These are phyloP conservation scores for Orchestes rusci DNA, from an alignment of 2,888 invertebrate species.

Conservation along the genomic window DNA sequence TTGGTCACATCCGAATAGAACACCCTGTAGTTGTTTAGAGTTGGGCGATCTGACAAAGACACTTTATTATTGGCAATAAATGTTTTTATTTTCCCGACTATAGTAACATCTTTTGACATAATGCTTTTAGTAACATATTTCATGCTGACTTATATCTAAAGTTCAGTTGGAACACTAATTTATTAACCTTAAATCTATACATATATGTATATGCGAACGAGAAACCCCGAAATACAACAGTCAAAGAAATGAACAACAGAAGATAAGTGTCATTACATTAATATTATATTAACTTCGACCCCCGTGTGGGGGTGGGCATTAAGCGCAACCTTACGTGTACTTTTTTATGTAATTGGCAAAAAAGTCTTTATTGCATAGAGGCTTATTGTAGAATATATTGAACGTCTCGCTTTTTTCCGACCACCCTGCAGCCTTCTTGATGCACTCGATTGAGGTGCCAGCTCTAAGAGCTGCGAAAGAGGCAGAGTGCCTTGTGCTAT, in stretches of 20 bases:
- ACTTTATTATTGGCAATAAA: no score
- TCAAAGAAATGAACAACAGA: no score
- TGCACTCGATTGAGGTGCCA: background rate
- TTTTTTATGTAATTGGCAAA: conserved; percentile 3
- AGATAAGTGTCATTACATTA: no score
- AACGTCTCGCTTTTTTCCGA: conserved; percentile 5
- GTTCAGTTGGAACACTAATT: no score
- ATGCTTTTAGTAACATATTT: background rate
- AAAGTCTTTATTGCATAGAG: no score
- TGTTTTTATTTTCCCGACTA: no score
- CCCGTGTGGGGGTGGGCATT: no score
- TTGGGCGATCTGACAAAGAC: background rate
- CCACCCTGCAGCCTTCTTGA: conserved; percentile 6
- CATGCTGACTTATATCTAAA: background rate
- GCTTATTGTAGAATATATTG: conserved; percentile 4
- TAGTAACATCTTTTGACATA: background rate
- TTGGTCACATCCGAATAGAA: conserved; percentile 11
- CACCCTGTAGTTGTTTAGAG: conserved; percentile 8
- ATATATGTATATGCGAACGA: no score
- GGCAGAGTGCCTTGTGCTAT: conserved; percentile 4
- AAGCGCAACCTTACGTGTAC: no score
- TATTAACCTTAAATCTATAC: no score
- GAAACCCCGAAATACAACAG: no score
- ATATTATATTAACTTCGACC: no score
- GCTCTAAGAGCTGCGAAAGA: background rate